These are phyloP conservation scores for Bucorvus abyssinicus DNA, from an alignment of 2,797 vertebrate genomes.

Conservation along the genomic window DNA sequence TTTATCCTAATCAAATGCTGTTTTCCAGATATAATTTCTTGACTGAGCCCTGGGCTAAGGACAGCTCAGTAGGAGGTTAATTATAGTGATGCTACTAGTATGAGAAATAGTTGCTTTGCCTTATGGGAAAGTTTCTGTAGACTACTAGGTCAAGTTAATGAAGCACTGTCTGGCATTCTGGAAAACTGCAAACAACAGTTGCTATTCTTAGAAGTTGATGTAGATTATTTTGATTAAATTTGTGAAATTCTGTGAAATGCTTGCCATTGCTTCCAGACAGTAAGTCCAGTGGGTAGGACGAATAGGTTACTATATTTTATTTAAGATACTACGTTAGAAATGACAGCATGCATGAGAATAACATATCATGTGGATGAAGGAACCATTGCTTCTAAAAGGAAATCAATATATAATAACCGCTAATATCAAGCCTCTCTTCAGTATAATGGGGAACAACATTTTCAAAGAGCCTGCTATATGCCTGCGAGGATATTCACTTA, in stretches of 20 bases:
- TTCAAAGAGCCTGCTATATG: neutral
- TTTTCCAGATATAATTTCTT: constrained; percentile 28
- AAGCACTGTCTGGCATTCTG: neutral
- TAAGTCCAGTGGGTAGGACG: neutral
- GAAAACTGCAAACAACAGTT: neutral
- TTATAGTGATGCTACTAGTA: neutral
- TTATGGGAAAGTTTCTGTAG: constrained; percentile 24
- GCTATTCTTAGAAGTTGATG: neutral
- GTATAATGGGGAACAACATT: neutral
- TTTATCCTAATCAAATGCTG: constrained; percentile 42
- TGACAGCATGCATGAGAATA: constrained; percentile 2
- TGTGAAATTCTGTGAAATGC: neutral
- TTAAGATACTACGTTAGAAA: neutral
- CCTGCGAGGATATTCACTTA: neutral
- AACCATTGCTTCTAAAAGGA: neutral
- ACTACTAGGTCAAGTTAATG: neutral
- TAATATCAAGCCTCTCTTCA: neutral
- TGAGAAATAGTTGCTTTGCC: constrained; percentile 31
- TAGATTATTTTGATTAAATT: neutral
- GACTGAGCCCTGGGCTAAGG: neutral
- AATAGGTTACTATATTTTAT: neutral
- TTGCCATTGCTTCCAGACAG: neutral
- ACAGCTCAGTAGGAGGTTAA: neutral
- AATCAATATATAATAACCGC: constrained; percentile 21
- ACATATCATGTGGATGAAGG: neutral